Percentiles rank a stretch among this genome's conserved stretches.
Evolutionary conservation across 2,113 vertebrate genomes (phyloP).

Genomic region (Sapajus apella): DNA sequence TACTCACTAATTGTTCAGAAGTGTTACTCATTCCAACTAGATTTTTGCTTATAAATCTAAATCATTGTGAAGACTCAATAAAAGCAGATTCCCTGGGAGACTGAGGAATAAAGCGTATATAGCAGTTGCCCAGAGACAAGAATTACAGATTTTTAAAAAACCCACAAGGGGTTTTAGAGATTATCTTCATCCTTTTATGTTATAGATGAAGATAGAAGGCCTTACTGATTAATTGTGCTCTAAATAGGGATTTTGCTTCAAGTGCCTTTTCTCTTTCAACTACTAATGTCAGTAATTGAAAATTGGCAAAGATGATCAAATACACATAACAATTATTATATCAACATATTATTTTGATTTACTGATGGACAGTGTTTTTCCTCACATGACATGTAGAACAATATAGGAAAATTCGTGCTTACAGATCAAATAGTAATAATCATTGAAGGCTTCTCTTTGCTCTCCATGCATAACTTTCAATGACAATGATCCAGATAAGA

Average conservation of each 20-base stretch:
- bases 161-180: neutral
- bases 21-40: neutral
- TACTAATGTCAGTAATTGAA: neutral
- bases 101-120: neutral
- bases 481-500: neutral
- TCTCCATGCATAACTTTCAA: neutral
- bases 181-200: neutral
- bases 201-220: neutral
- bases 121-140: neutral
- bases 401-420: neutral
- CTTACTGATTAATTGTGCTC: neutral
- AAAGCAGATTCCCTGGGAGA: neutral
- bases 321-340: neutral
- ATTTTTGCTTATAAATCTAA: neutral
- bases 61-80: neutral
- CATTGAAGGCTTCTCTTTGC: slow-evolving; percentile 10
- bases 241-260: slow-evolving; percentile 11
- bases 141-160: neutral
- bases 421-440: neutral
- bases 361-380: neutral
- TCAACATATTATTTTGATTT: neutral
- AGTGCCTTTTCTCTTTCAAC: slow-evolving; percentile 28
- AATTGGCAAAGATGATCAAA: neutral
- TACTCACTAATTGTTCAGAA: neutral
- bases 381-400: neutral